Evolutionary conservation across 2,113 vertebrate genomes (phyloP).

Genomic region (Sterrhoptilus dennistouni): DNA sequence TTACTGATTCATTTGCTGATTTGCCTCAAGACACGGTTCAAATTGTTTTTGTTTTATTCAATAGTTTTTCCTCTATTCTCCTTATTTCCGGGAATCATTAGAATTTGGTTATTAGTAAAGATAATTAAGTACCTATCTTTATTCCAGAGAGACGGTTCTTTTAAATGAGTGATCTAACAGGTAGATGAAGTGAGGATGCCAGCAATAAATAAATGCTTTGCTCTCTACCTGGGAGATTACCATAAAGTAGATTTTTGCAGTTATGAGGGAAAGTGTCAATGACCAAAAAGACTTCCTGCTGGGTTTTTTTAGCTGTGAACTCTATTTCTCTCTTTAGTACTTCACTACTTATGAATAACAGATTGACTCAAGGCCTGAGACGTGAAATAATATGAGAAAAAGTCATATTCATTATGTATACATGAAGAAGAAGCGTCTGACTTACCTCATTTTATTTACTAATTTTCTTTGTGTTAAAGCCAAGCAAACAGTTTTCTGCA

Average conservation of each 20-base stretch:
- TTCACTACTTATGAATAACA: rapidly evolving
- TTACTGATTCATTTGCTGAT: background rate
- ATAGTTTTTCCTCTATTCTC: background rate
- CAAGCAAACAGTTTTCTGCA: background rate
- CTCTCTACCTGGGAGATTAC: background rate
- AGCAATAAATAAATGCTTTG: background rate
- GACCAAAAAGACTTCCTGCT: background rate
- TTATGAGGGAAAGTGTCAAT: background rate
- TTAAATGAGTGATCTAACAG: background rate
- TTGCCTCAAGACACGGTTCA: background rate
- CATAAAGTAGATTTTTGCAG: background rate
- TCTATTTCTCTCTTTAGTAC: background rate
- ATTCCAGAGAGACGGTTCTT: background rate
- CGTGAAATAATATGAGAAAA: background rate
- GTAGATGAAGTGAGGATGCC: background rate
- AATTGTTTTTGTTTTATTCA: background rate
- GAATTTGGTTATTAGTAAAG: background rate
- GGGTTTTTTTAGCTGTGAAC: background rate
- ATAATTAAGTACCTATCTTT: background rate
- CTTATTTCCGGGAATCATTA: background rate
- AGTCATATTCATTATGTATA: background rate
- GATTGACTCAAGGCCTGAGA: background rate
- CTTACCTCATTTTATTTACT: background rate
- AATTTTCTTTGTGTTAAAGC: background rate
- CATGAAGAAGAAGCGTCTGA: background rate